A percentile compares a stretch with the other conserved stretches of the same genome.
Conservation (phyloP, 2,113 vertebrate genomes). For the Rhea americana region DNA sequence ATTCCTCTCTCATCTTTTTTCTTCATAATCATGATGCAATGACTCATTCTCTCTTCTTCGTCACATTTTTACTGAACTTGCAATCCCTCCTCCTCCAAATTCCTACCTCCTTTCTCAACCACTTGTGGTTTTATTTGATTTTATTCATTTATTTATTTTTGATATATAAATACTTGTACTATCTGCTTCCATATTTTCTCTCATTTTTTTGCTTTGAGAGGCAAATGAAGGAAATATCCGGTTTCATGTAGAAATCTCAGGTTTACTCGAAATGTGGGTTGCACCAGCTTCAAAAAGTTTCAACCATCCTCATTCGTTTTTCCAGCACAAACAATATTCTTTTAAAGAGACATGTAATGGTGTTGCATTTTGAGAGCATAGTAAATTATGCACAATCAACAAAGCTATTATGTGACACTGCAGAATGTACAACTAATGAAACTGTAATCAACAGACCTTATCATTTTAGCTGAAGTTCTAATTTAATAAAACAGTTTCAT, state of each 20-base stretch:
- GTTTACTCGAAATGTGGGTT: background rate
- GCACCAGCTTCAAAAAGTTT: background rate
- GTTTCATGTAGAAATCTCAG: background rate
- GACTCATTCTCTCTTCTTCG: background rate
- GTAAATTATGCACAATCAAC: constrained; percentile 58
- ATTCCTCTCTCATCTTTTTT: background rate
- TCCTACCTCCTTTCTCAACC: background rate
- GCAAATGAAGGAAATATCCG: background rate
- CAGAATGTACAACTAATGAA: constrained; percentile 61
- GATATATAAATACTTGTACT: background rate
- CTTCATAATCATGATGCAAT: background rate
- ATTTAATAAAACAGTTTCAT: constrained; percentile 69
- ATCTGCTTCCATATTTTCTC: background rate
- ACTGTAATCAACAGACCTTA: constrained; percentile 59
- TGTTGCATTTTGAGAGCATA: constrained; percentile 7
- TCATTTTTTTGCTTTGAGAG: background rate
- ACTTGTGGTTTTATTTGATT: background rate
- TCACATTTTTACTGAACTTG: background rate
- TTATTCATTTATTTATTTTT: background rate
- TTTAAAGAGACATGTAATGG: constrained; percentile 12
- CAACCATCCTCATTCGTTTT: background rate
- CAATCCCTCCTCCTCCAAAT: background rate
- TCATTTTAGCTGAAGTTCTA: constrained; percentile 65
- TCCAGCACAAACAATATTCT: background rate
- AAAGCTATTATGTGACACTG: constrained; percentile 54